These are phyloP conservation scores for Cyrtodaria siliqua DNA, from an alignment of 2,888 invertebrate species.

Conservation along the genomic window DNA sequence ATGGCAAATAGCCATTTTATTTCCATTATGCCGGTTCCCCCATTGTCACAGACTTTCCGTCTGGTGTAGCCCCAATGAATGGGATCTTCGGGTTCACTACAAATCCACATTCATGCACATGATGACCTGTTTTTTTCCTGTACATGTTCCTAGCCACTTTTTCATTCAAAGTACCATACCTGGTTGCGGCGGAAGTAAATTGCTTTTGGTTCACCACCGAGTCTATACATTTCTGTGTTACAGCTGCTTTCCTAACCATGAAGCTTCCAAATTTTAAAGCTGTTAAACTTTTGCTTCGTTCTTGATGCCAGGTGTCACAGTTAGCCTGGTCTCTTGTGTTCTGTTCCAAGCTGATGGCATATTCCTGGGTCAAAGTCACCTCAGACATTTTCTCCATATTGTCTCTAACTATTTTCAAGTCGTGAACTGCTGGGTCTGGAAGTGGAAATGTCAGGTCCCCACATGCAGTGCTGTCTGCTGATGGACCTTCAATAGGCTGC, in stretches of 20 bases:
- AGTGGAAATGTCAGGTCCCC: conserved; percentile 1
- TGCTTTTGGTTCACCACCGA: background rate
- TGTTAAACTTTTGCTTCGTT: conserved; percentile 21
- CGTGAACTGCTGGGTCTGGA: too few species aligned
- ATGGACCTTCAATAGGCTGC: background rate
- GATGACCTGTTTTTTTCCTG: conserved; percentile 32
- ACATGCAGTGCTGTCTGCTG: background rate
- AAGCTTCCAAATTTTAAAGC: conserved; percentile 38
- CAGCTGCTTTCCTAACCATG: background rate
- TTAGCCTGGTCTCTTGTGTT: conserved; percentile 29
- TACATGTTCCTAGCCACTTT: conserved; percentile 24
- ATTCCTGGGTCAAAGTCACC: background rate
- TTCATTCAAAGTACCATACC: conserved; percentile 32
- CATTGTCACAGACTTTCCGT: conserved; percentile 45
- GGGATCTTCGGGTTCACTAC: conserved; percentile 44
- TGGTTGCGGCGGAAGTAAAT: conserved; percentile 28
- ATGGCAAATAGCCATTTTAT: conserved; percentile 51
- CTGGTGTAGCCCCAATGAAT: conserved; percentile 52
- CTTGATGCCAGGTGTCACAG: conserved; percentile 19
- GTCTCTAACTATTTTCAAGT: background rate
- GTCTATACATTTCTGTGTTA: background rate
- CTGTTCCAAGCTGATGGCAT: conserved; percentile 2
- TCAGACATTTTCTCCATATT: background rate
- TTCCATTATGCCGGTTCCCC: conserved; percentile 34
- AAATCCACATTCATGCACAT: conserved; percentile 56